A percentile compares a stretch with the other conserved stretches of the same genome.
These are phyloP conservation scores for Microcebus lehilahytsara DNA, from an alignment of 2,113 vertebrate species.

Conservation along the genomic window DNA sequence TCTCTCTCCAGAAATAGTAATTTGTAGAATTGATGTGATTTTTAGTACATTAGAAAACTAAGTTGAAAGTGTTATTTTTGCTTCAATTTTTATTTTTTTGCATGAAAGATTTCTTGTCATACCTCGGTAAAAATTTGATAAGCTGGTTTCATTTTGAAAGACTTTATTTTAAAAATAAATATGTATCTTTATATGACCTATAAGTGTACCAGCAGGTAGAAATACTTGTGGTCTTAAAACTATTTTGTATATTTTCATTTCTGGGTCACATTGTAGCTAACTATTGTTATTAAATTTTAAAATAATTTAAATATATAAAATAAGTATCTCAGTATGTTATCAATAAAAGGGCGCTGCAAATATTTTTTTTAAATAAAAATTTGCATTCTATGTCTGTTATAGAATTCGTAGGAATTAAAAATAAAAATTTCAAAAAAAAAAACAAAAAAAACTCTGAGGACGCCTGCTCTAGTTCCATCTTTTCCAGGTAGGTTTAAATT, in stretches of 20 bases:
- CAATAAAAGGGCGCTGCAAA: conserved; percentile 51
- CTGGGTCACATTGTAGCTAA: conserved; percentile 13
- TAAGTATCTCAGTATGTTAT: conserved; percentile 45
- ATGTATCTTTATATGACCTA: conserved; percentile 68
- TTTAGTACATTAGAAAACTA: conserved; percentile 52
- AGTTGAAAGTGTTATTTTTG: conserved; percentile 59
- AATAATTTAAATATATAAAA: conserved; percentile 72
- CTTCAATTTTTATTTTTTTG: conserved; percentile 56
- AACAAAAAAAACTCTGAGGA: no score
- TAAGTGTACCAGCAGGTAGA: conserved; percentile 46
- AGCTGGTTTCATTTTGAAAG: conserved; percentile 66
- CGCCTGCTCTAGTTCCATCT: neutral
- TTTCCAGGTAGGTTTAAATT: neutral
- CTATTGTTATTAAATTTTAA: conserved; percentile 54
- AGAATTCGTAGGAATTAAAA: conserved; percentile 57
- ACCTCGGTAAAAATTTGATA: conserved; percentile 49
- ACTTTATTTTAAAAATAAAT: conserved; percentile 71
- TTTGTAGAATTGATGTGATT: conserved; percentile 48
- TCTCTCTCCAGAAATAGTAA: conserved; percentile 15
- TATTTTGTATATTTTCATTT: conserved; percentile 67
- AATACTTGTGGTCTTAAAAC: conserved; percentile 67
- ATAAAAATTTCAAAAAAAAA: conserved; percentile 34
- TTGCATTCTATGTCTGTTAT: conserved; percentile 59
- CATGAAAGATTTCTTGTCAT: conserved; percentile 58
- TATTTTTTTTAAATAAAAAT: conserved; percentile 68